phyloP scores from a whole-genome alignment of 2,797 vertebrate genomes.

The Acanthurus leucopareius region DNA sequence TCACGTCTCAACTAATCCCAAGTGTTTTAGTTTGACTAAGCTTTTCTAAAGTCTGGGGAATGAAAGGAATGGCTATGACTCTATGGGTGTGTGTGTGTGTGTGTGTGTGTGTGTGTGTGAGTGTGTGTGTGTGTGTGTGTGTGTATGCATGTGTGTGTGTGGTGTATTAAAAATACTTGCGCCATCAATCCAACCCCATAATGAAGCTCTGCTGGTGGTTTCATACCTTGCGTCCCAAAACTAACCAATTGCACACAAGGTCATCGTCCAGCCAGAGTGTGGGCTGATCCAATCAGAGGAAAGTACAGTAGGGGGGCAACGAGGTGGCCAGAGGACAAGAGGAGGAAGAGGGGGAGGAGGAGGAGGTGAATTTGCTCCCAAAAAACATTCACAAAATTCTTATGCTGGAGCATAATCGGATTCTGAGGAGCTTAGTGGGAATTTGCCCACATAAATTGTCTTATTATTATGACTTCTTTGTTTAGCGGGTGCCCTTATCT shows the following conservation, averaged over 20 bases:
- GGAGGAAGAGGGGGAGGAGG: slow-evolving; percentile 17
- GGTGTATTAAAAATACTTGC: slow-evolving; percentile 13
- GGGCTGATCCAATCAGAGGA: slow-evolving; percentile 78
- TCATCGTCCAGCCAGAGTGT: slow-evolving; percentile 59
- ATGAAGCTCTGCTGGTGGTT: slow-evolving; percentile 59
- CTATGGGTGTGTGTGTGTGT: slow-evolving; percentile 14
- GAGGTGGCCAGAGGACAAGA: slow-evolving; percentile 57
- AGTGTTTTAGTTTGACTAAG: slow-evolving; percentile 71
- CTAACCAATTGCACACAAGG: slow-evolving; percentile 74
- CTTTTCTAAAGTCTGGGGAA: slow-evolving; percentile 55
- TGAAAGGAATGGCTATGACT: slow-evolving; percentile 36
- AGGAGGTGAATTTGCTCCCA: slow-evolving; percentile 29
- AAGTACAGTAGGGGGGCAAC: slow-evolving; percentile 30
- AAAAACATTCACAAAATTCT: slow-evolving; percentile 60
- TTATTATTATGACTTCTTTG: slow-evolving; percentile 77
- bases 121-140: slow-evolving; percentile 6
- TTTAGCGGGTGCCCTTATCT: slow-evolving; percentile 68
- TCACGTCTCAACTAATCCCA: slow-evolving; percentile 71
- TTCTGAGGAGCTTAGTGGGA: slow-evolving; percentile 70
- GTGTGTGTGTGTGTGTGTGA: slow-evolving; percentile 26
- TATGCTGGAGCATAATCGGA: slow-evolving; percentile 67
- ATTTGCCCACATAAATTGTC: slow-evolving; percentile 70
- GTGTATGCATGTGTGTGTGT: slow-evolving; percentile 2
- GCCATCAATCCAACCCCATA: slow-evolving; percentile 33
- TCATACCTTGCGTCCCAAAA: slow-evolving; percentile 66